A percentile compares a stretch with the other conserved stretches of the same genome.
phyloP scores from a whole-genome alignment of 2,797 vertebrate genomes.

The Cirrhinus mrigala region DNA sequence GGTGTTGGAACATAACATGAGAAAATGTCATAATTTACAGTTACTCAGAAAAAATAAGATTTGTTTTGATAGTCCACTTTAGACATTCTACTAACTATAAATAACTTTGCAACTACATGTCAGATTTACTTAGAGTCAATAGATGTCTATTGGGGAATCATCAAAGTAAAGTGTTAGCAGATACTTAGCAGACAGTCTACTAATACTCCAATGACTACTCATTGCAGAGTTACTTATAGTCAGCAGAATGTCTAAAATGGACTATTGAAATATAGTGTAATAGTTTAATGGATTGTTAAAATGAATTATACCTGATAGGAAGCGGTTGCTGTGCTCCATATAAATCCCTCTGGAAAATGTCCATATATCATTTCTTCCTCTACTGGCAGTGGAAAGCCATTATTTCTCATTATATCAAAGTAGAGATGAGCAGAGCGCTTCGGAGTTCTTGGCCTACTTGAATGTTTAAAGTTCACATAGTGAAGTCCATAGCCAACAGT shows the following conservation, averaged over 20 bases:
- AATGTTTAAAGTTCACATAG: conserved; percentile 85
- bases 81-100: too few relatives aligned
- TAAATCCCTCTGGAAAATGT: conserved; percentile 84
- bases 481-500: conserved; percentile 86
- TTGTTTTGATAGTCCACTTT: too few relatives aligned
- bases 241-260: neutral
- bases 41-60: neutral
- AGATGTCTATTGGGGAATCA: too few relatives aligned
- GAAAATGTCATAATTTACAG: neutral
- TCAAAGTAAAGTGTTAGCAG: too few relatives aligned
- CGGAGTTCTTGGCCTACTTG: conserved; percentile 83
- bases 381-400: conserved; percentile 83
- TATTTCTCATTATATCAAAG: conserved; percentile 83
- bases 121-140: too few relatives aligned
- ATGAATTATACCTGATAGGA: conserved; percentile 86
- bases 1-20: conserved; percentile 22
- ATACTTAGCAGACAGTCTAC: neutral
- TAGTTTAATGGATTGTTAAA: neutral
- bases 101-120: too few relatives aligned
- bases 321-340: conserved; percentile 90
- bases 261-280: neutral
- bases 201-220: neutral
- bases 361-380: conserved; percentile 86
- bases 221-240: neutral
- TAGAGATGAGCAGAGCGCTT: conserved; percentile 88